These are phyloP conservation scores for Nyleta sp. DNA, from an alignment of 2,888 invertebrate genomes.

Conservation along the genomic window DNA sequence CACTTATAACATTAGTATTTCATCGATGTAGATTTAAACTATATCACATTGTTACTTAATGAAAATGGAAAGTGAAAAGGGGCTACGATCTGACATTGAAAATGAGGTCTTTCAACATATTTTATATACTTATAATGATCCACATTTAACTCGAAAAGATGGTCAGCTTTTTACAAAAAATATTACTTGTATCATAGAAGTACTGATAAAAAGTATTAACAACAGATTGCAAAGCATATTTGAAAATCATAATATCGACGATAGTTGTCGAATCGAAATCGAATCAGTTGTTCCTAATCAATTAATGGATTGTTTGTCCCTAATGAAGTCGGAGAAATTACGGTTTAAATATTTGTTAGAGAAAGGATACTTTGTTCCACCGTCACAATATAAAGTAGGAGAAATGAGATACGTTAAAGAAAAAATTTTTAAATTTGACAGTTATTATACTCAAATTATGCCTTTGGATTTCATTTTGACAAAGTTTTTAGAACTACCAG, in stretches of 20 bases:
- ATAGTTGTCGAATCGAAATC: background rate
- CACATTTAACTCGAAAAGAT: conserved; percentile 1
- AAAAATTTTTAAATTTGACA: background rate
- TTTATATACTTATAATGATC: background rate
- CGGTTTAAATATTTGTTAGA: background rate
- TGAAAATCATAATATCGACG: background rate
- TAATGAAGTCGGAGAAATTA: background rate
- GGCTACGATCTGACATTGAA: background rate
- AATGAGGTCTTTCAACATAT: background rate
- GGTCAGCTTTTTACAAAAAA: background rate
- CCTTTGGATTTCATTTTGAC: conserved; percentile 5
- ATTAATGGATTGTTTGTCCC: background rate
- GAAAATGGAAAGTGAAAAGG: background rate
- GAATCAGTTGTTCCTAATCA: background rate
- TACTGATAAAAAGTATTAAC: background rate
- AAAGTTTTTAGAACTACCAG: conserved; percentile 15
- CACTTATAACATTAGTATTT: no score
- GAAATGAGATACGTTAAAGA: background rate
- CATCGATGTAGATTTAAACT: no score
- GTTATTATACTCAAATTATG: background rate
- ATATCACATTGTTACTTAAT: background rate
- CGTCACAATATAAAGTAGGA: background rate
- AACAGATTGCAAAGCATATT: background rate
- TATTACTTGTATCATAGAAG: background rate
- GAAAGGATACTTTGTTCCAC: background rate